Evolutionary conservation across 2,888 invertebrate species (phyloP).

Genomic region (Phlogophora meticulosa): DNA sequence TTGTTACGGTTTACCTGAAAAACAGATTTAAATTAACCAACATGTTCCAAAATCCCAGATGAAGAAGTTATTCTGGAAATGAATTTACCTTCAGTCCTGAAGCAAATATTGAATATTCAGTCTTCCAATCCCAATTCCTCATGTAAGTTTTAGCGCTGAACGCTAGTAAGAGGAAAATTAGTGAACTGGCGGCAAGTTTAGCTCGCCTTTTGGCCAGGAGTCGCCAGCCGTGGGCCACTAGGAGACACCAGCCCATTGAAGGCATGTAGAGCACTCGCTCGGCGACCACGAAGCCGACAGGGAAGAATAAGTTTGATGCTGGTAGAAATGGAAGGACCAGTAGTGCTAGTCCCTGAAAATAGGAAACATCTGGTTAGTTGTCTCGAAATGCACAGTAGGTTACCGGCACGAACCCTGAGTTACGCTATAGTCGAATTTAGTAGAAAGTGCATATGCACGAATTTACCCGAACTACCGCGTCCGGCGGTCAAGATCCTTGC

Average conservation of each 20-base stretch:
- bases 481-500: no score
- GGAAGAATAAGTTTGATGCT: conserved; percentile 99
- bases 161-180: conserved; percentile 93
- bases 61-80: conserved; percentile 78
- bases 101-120: conserved; percentile 98
- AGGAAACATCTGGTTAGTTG: conserved; percentile 32
- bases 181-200: conserved; percentile 92
- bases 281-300: conserved; percentile 99
- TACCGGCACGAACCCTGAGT: no score
- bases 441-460: no score
- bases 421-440: no score
- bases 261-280: conserved; percentile 99
- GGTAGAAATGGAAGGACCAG: conserved; percentile 98
- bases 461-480: no score
- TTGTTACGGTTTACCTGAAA: conserved; percentile 96
- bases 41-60: background rate
- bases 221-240: conserved; percentile 97
- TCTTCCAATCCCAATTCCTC: conserved; percentile 98
- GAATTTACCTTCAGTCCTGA: conserved; percentile 93
- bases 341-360: conserved; percentile 95
- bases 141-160: conserved; percentile 96
- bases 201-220: conserved; percentile 92
- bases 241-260: conserved; percentile 98
- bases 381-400: background rate
- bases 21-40: conserved; percentile 61